A percentile compares a stretch with the other conserved stretches of the same genome.
phyloP scores from a whole-genome alignment of 2,797 vertebrate species.

The Amblyopsis hoosieri region DNA sequence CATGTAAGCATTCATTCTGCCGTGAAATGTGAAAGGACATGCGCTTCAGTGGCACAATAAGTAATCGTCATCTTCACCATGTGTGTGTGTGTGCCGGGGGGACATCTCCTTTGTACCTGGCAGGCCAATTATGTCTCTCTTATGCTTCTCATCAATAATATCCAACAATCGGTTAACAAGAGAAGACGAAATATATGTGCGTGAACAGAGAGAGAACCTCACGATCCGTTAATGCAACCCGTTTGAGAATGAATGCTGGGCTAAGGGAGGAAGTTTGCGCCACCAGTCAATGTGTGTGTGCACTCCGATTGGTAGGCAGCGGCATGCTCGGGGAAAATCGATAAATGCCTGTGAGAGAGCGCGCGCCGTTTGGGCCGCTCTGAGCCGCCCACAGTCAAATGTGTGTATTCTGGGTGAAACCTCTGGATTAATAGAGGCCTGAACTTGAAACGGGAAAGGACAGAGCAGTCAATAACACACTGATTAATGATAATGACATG shows the following conservation, averaged over 20 bases:
- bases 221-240: background rate
- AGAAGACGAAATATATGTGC: too few species aligned
- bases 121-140: background rate
- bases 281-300: constrained; percentile 43
- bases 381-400: constrained; percentile 62
- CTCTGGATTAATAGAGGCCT: constrained; percentile 82
- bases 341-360: constrained; percentile 60
- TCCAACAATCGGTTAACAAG: background rate
- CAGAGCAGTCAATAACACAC: constrained; percentile 85
- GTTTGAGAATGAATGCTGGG: constrained; percentile 26
- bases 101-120: background rate
- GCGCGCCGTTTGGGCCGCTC: constrained; percentile 57
- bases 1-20: background rate
- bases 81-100: too few species aligned
- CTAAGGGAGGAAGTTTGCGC: constrained; percentile 28
- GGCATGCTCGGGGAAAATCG: constrained; percentile 40
- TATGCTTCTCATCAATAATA: constrained; percentile 12
- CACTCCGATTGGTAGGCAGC: constrained; percentile 49
- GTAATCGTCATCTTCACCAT: background rate
- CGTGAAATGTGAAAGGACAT: background rate
- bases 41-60: background rate
- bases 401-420: constrained; percentile 76
- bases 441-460: constrained; percentile 85
- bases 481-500: constrained; percentile 89
- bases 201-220: background rate